Conservation (phyloP, 1,140 invertebrate genomes). For the Leucophenga varia region DNA sequence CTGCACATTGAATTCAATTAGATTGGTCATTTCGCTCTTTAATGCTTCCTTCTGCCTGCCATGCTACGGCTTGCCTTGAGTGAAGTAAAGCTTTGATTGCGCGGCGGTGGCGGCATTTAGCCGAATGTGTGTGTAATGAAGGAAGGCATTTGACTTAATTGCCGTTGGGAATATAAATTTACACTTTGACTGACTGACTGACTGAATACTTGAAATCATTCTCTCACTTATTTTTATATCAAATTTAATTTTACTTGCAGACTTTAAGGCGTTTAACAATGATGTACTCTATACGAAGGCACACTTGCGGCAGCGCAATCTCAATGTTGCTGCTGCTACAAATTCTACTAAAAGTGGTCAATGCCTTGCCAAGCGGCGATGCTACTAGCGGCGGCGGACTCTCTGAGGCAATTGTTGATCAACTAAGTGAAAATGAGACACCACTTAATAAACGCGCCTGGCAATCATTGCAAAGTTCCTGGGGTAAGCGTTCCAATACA, state of each 20-base stretch:
- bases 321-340: constrained; percentile 22
- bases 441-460: constrained; percentile 63
- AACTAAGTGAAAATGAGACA: constrained; percentile 31
- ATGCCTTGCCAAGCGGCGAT: too few relatives aligned
- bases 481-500: constrained; percentile 66
- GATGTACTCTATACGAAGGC: too few relatives aligned
- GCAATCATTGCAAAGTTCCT: constrained; percentile 63
- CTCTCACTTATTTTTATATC: too few relatives aligned
- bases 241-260: too few relatives aligned
- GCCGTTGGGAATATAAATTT: constrained; percentile 6
- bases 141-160: constrained; percentile 34
- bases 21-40: constrained; percentile 50
- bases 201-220: too few relatives aligned
- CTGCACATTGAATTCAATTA: constrained; percentile 44
- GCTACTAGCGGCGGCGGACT: constrained; percentile 23
- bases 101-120: background rate
- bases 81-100: background rate
- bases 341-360: too few relatives aligned
- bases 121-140: too few relatives aligned
- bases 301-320: too few relatives aligned
- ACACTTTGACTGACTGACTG: too few relatives aligned
- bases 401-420: constrained; percentile 27
- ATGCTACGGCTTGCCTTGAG: too few relatives aligned
- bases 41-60: too few relatives aligned
- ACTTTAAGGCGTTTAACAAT: background rate